Evolutionary conservation across 2,797 vertebrate species (phyloP), one percentile per base, ranked within the genome.

Genomic region (Fistularia tabacaria): DNA sequence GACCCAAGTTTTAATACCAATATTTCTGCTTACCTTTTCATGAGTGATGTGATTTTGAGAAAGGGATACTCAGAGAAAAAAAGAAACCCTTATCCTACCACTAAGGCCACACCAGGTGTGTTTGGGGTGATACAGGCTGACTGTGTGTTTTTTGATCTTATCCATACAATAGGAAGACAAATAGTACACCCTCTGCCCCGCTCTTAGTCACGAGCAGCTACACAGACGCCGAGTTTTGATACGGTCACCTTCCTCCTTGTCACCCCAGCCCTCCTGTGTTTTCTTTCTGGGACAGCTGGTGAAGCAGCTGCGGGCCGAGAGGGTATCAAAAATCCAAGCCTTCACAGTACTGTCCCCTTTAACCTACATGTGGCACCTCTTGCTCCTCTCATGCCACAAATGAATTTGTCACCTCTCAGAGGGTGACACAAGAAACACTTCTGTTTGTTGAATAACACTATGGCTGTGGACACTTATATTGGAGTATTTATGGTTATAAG

Each of bases 281-380:
- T 37, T 51, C 44, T 64, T 64, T 60, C 66, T 49, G 45, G 73
- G 83, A 84, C 83, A 87, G 84, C 83, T 87, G 83, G 73, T 60
- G 62, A 56, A 83, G 74, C 88, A 89, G 87, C 87, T 89, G 86
- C 77, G 62, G 62, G 69, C 53, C 48, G 58, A 75, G 70, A 15
- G 78, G 72, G 71, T 71, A 73, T 79, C 71, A 74, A 77, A 75
- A 68, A 36, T 73, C 63, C 65, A 53, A 63, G 64, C 58, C 74
- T 54, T 73, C 72, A 48, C 69, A 67, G 66, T 62, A 51, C 69
- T 49, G 75, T 76, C 66, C 55, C 74, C 83, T 79, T 80, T 77
- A 73, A 82, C 77, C 76, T 74, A 58, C 73, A 69, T 40, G 62
- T 58, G 64, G 60, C 62, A 64, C 73, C 52, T 69, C 67, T 42